Base-by-base conservation (phyloP, 2,888 invertebrate species). In the Nemotelus nigrinus region DNA sequence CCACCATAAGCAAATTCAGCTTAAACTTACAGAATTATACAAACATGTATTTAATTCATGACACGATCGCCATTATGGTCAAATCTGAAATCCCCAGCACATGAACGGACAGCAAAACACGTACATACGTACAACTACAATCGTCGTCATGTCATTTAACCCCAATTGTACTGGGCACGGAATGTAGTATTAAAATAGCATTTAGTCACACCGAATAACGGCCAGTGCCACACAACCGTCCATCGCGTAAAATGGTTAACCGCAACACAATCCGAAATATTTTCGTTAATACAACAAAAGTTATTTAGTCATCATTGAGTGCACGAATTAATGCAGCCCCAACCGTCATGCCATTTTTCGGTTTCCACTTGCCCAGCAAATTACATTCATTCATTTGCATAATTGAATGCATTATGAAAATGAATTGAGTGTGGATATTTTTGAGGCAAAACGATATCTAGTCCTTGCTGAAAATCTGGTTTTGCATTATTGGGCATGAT, bases 221-320 rank as follows among this genome's bases (percentile, higher is more conserved):
- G 39, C 3, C 25, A 60, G 41, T 60, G 4, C 58, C 8, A 8
- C n/a, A n/a, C 4, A 5, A 58, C 2, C 58, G 25, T 25, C 58
- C 25, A 58, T 25, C 58, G 8, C 4, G 8, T 25, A n/a, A 4
- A n/a, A 8, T 25, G 60, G 60, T 60, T 60, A 60, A 60, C 60
- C 60, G 60, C 60, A 60, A 60, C 60, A 60, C 41, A 39, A 39
- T 60, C 60, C 60, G 60, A 60, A 60, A 60, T 60, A 60, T 60
- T 60, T 60, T 60, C 60, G 60, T 60, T 60, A 60, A 60, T 60
- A 43, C 60, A 39, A 60, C 60, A 39, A 60, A 60, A 60, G 60
- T 60, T 60, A 60, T 60, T 60, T 60, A 60, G 41, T 60, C 60
- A 60, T 60, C 60, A 60, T 41, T 60, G 60, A 39, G 25, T 25